Evolutionary conservation across 1,140 invertebrate species (phyloP), one percentile per base, ranked within the genome.

Genomic region (Prorops nasuta): DNA sequence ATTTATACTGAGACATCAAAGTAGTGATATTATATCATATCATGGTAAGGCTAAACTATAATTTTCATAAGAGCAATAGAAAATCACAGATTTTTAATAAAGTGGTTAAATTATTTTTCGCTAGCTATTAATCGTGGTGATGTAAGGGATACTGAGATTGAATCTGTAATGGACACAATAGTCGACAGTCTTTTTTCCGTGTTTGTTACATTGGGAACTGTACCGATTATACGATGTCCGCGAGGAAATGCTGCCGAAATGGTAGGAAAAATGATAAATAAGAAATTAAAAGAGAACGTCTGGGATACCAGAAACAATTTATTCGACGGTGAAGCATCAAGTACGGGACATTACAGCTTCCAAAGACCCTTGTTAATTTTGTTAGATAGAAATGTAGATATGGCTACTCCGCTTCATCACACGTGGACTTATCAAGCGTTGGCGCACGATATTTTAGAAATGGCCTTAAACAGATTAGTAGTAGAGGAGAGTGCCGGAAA

Each of bases 371-470:
- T 98, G 45, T 76, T 99, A 9, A 89, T 99, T 42, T 79, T 99
- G 51, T 80, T 98, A 36, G 98, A 99, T 76, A 81, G 98, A 49
- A 96, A 92, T 78, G 83, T 98, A 48, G 97, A 99, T 77, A 88
- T 99, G 83, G 93, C 96, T 1, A 98, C 96, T 14, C 94, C 94
- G 28, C 77, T 99, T 49, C 95, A 98, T 84, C 98, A 99, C 75
- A 98, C 97, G 3, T 99, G 98, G 98, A 99, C 96, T 1, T 99
- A 99, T 76, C 95, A 98, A 78, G 96, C 97, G 9, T 71, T 99
- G 43, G 88, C 92, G 21, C 96, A 98, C 75, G 96, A 98, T 82
- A 88, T 98, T 1, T 72, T 98, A 12, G 91, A 98, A 65, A 80
- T 98, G 44, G 85, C 91, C 16, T 77, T 98, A 37, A 99, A 99